These are phyloP conservation scores for Corythaixoides concolor DNA, from an alignment of 2,113 vertebrate genomes.

Conservation along the genomic window DNA sequence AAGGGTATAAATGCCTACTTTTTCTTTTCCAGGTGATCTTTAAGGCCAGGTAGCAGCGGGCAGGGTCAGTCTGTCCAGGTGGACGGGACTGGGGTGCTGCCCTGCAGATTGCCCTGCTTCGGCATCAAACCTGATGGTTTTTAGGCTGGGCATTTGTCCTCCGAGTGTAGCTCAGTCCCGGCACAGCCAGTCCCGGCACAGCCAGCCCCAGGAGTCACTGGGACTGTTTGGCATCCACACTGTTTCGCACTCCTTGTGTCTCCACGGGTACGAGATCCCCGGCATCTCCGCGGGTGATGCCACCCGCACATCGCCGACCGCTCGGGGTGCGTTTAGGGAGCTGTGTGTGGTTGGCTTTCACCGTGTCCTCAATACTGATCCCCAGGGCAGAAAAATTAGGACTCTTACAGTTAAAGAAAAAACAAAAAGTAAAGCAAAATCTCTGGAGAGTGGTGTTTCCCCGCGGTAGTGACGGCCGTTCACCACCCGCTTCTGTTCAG, in stretches of 20 bases:
- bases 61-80: not conserved
- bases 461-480: constrained; percentile 1
- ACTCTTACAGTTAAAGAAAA: constrained; percentile 23
- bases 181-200: not conserved
- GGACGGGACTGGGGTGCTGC: not conserved
- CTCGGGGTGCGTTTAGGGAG: not conserved
- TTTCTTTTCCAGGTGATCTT: constrained; percentile 50
- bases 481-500: constrained; percentile 49
- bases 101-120: not conserved
- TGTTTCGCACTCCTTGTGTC: not conserved
- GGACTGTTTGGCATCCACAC: accelerated
- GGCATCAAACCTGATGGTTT: accelerated
- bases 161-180: accelerated
- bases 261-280: accelerated
- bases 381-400: constrained; percentile 52
- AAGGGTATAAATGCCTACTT: constrained; percentile 11
- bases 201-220: not conserved
- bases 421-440: not conserved
- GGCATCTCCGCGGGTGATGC: accelerated
- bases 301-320: accelerated
- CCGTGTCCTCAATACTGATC: not conserved
- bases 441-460: constrained; percentile 28
- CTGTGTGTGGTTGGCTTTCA: not conserved
- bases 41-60: not conserved
- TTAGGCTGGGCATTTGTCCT: not conserved